Base-by-base conservation (phyloP, 2,797 vertebrate genomes). In the Cichlasoma orientale region DNA sequence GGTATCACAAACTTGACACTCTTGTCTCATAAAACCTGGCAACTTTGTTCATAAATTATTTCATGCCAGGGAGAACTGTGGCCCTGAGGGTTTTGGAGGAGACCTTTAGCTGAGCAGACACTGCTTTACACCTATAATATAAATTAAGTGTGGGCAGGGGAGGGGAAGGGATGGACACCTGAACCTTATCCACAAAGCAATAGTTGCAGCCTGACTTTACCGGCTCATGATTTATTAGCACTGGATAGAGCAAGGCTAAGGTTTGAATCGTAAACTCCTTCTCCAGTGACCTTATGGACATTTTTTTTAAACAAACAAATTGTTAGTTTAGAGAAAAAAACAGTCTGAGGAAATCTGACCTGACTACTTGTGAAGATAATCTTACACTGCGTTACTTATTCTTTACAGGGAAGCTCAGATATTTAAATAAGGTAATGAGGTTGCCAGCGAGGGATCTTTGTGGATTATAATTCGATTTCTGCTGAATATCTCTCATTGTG, bases 91-190 rank as follows among this genome's bases (percentile, higher is more conserved):
- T 88, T 85, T 90, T 79, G 73, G 87, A 93, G 89, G 84, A 92
- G 89, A 92, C 92, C 88, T 92, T 92, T 90, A 90, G 82, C 88
- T 72, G 82, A 91, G 88, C 82, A 87, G 81, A 86, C 88, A 87
- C 78, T 84, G 90, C 91, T 93, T 90, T 92, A 93, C 89, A 93
- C 88, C 90, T 93, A 91, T 93, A 92, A 92, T 95, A 92, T 93
- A 93, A 93, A 94, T 92, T 86, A 91, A 92, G 88, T 75, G 92
- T 16, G 38, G 84, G 74, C 78, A 72, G 75, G 77, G 72, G 74
- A 85, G 72, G 73, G 84, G 61, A 81, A 72, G 52, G 79, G 78
- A 82, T 79, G 86, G 71, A 90, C 84, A 91, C 84, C 88, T 92
- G 85, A 90, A 91, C 83, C 82, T 85, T 85, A 68, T 85, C 74